Percentiles rank a stretch among this genome's conserved stretches.
Evolutionary conservation across 2,113 vertebrate species (phyloP).

Genomic region (Seriola rivoliana): DNA sequence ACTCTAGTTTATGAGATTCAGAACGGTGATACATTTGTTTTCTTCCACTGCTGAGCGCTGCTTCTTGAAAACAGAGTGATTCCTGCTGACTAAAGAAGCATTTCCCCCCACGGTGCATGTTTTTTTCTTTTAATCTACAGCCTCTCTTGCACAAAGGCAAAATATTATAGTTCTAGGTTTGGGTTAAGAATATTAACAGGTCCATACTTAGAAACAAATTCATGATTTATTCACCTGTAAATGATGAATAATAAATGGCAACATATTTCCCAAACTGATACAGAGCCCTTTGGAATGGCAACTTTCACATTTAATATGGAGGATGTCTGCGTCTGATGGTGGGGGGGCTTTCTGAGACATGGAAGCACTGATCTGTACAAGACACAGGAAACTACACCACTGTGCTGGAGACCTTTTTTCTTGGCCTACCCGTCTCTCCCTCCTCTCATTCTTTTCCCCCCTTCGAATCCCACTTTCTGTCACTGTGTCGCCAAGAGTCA

Average conservation of each 20-base stretch:
- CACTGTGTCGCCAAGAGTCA: constrained; percentile 19
- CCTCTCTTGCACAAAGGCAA: background rate
- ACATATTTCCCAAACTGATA: background rate
- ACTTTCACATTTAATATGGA: background rate
- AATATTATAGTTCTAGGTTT: background rate
- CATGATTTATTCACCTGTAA: background rate
- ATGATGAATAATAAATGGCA: background rate
- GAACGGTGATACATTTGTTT: background rate
- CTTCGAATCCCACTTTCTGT: constrained; percentile 13
- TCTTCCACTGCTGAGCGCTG: background rate
- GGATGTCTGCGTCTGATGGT: background rate
- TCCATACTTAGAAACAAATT: background rate
- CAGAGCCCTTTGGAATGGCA: background rate
- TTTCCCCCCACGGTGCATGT: background rate
- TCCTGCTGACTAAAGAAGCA: background rate
- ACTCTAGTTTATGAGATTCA: background rate
- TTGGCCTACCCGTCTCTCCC: background rate
- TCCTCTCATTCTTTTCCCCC: background rate
- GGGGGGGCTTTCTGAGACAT: constrained; percentile 5
- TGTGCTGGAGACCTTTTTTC: constrained; percentile 39
- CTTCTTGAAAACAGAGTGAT: background rate
- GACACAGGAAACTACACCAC: constrained; percentile 13
- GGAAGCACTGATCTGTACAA: constrained; percentile 39
- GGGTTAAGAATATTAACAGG: background rate
- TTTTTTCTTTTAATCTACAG: background rate